Evolutionary conservation across 1,140 invertebrate species (phyloP).

Genomic region (Lepidurus arcticus): DNA sequence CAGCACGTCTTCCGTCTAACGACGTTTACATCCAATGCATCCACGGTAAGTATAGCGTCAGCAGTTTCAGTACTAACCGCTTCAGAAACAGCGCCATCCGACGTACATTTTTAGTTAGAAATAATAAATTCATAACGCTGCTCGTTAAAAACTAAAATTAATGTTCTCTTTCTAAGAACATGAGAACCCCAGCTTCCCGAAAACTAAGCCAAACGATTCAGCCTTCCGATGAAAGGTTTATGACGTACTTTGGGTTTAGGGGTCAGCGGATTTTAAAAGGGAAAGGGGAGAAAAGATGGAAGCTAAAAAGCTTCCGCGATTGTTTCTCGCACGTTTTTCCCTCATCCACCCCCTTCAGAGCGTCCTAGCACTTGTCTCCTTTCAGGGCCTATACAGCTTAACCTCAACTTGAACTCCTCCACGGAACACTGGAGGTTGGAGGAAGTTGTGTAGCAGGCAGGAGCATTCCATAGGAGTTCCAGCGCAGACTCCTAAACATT

Average conservation of each 20-base stretch:
- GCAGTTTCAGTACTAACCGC: neutral
- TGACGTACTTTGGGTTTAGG: neutral
- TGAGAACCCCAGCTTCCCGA: neutral
- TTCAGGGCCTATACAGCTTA: neutral
- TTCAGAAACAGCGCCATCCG: neutral
- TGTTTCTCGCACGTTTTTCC: constrained; percentile 12
- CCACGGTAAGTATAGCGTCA: neutral
- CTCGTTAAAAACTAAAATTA: neutral
- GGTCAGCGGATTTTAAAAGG: neutral
- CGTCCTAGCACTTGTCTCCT: neutral
- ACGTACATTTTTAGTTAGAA: neutral
- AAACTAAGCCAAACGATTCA: neutral
- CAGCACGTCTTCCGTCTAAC: neutral
- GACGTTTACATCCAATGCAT: neutral
- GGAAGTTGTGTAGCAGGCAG: neutral
- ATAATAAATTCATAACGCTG: neutral
- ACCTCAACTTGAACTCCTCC: constrained; percentile 3
- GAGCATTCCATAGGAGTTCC: neutral
- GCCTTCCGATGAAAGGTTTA: neutral
- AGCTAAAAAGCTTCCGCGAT: neutral
- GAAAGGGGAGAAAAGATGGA: neutral
- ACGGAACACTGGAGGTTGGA: neutral
- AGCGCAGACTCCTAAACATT: neutral
- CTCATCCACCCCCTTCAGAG: neutral
- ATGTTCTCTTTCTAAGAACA: neutral